Evolutionary conservation across 2,888 invertebrate species (phyloP).

Genomic region (Drosophila bunnanda): DNA sequence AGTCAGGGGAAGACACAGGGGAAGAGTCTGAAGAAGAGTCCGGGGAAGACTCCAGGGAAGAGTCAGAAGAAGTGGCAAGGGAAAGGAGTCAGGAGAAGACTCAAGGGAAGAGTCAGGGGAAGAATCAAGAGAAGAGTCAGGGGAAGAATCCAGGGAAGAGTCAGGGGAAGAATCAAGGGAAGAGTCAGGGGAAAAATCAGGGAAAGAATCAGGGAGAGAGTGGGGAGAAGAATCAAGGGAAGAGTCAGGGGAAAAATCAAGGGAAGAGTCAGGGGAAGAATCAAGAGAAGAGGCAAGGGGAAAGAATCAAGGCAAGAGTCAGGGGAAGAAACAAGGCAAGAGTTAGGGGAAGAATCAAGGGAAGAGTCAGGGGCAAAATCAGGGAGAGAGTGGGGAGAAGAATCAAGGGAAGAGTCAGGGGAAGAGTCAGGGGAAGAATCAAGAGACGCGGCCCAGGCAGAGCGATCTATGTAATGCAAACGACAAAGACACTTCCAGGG

Average conservation of each 20-base stretch:
- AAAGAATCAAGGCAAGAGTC: not conserved
- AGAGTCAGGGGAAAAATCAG: not conserved
- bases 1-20: not conserved
- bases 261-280: not conserved
- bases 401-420: not conserved
- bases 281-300: not conserved
- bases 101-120: not conserved
- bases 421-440: not conserved
- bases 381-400: not conserved
- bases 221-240: not conserved
- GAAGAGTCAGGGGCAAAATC: not conserved
- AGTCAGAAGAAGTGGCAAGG: not conserved
- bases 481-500: conserved; percentile 19
- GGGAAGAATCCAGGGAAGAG: not conserved
- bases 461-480: conserved; percentile 43
- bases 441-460: not conserved
- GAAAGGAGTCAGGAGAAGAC: not conserved
- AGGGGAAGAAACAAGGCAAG: not conserved
- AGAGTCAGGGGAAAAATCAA: not conserved
- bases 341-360: not conserved
- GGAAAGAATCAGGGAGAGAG: not conserved
- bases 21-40: not conserved
- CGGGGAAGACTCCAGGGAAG: not conserved
- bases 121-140: not conserved
- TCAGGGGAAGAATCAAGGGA: not conserved